Conservation (phyloP, 2,888 invertebrate genomes). For the Plemyria rubiginata region DNA sequence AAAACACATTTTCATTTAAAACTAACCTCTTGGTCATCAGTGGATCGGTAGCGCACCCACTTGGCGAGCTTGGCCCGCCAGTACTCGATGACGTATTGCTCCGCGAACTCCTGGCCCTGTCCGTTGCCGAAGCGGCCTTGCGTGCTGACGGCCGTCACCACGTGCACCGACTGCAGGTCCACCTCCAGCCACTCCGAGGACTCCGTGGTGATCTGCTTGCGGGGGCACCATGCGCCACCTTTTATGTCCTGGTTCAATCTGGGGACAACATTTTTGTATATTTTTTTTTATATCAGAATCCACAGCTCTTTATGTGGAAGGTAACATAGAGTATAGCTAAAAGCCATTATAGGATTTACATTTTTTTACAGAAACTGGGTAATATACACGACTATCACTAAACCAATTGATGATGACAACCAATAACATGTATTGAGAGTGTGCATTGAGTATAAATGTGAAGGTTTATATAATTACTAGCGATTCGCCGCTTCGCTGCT, state of each 20-base stretch:
- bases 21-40: slow-evolving; percentile 90
- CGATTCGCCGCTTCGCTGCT: too few species aligned
- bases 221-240: slow-evolving; percentile 98
- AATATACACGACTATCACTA: too few species aligned
- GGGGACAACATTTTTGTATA: slow-evolving; percentile 44
- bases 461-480: too few species aligned
- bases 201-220: slow-evolving; percentile 90
- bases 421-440: too few species aligned
- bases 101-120: slow-evolving; percentile 94
- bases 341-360: too few species aligned
- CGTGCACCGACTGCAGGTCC: slow-evolving; percentile 90
- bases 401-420: too few species aligned
- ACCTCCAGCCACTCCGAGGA: slow-evolving; percentile 92
- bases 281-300: too few species aligned
- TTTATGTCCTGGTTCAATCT: slow-evolving; percentile 92
- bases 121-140: slow-evolving; percentile 97
- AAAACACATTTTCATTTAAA: too few species aligned
- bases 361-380: too few species aligned
- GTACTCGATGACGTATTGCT: slow-evolving; percentile 93
- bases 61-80: slow-evolving; percentile 91
- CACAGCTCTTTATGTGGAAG: too few species aligned
- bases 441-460: too few species aligned
- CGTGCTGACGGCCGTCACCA: slow-evolving; percentile 91
- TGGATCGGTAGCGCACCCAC: slow-evolving; percentile 92
- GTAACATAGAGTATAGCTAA: too few species aligned